Percentiles rank a stretch among this genome's conserved stretches.
phyloP scores from a whole-genome alignment of 2,797 vertebrate species.

The Diplodus sargus region DNA sequence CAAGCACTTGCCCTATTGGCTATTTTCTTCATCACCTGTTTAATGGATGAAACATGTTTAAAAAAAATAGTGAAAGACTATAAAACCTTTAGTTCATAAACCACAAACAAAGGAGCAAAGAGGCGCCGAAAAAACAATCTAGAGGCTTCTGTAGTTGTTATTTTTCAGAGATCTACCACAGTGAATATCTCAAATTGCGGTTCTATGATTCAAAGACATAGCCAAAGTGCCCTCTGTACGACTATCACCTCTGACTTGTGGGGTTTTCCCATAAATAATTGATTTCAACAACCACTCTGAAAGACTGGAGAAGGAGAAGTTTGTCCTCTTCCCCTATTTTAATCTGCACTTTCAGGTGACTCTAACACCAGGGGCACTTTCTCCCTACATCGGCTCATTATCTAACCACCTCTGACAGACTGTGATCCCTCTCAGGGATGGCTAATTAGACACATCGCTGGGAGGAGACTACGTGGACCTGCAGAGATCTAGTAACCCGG shows the following conservation, averaged over 20 bases:
- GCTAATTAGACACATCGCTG: slow-evolving; percentile 21
- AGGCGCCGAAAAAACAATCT: too few species aligned
- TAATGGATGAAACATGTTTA: too few species aligned
- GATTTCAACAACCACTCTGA: too few species aligned
- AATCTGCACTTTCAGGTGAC: not conserved
- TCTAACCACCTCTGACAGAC: not conserved
- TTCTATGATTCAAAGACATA: not conserved
- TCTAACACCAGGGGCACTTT: not conserved
- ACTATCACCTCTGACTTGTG: not conserved
- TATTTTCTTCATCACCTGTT: too few species aligned
- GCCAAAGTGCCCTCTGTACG: not conserved
- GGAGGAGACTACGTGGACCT: slow-evolving; percentile 6
- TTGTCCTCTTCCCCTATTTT: not conserved
- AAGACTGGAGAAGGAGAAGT: not conserved
- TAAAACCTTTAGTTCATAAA: too few species aligned
- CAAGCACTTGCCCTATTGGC: too few species aligned
- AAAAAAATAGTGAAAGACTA: too few species aligned
- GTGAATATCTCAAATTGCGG: not conserved
- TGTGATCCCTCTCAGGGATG: not conserved
- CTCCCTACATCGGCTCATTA: slow-evolving; percentile 6
- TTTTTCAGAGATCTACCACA: too few species aligned
- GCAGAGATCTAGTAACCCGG: slow-evolving; percentile 16
- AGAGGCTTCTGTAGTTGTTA: too few species aligned
- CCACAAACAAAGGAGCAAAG: too few species aligned
- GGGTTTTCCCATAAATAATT: not conserved